Conservation (phyloP, 2,797 vertebrate genomes). For the Otolemur crassicaudatus region DNA sequence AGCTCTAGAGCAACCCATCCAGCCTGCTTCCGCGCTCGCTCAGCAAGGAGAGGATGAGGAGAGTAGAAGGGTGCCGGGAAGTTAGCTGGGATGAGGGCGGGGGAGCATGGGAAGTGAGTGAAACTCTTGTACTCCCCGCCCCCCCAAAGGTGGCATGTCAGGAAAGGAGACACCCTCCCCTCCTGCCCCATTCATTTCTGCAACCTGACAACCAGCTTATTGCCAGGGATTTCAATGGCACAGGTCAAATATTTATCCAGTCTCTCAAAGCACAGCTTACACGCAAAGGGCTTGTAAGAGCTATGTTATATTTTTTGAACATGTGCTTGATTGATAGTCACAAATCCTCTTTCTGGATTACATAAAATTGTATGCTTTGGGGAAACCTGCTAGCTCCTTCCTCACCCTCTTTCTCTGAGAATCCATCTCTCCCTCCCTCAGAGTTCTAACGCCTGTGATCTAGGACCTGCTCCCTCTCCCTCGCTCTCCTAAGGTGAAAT, state of each 20-base stretch:
- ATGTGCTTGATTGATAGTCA: conserved; percentile 27
- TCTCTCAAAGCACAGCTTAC: conserved; percentile 5
- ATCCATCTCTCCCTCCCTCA: neutral
- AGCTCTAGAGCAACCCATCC: neutral
- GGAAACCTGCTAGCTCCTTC: neutral
- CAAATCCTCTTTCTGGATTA: conserved; percentile 47
- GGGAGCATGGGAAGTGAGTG: neutral
- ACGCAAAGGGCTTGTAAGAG: neutral
- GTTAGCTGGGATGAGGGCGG: neutral
- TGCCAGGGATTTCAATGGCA: neutral
- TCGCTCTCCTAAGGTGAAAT: neutral
- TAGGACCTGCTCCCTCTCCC: neutral
- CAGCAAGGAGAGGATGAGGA: neutral
- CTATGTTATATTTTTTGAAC: neutral
- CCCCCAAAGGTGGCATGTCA: neutral
- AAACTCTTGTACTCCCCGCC: neutral
- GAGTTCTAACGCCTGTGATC: neutral
- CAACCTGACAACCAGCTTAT: neutral
- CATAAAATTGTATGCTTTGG: neutral
- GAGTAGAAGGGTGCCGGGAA: neutral
- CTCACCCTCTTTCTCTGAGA: neutral
- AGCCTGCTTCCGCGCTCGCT: neutral
- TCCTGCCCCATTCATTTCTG: neutral
- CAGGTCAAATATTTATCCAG: neutral
- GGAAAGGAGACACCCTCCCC: neutral